These are phyloP conservation scores for Rhynchopsitta pachyrhyncha DNA, from an alignment of 2,113 vertebrate species.

Conservation along the genomic window DNA sequence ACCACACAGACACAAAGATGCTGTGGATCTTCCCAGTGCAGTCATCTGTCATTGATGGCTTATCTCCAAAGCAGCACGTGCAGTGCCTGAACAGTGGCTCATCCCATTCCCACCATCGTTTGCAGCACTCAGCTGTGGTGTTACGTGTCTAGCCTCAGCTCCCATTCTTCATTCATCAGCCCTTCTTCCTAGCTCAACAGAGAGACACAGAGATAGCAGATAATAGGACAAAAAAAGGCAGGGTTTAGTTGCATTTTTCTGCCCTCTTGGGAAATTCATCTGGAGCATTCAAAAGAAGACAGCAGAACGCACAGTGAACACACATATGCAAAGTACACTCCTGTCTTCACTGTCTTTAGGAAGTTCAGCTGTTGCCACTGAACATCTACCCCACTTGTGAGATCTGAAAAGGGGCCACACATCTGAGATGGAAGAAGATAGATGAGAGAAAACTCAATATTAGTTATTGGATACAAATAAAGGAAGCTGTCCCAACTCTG, in stretches of 20 bases:
- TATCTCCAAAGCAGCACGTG: conserved; percentile 40
- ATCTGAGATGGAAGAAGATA: background rate
- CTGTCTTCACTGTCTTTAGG: background rate
- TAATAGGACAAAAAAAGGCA: background rate
- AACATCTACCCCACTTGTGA: background rate
- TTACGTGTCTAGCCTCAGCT: conserved; percentile 30
- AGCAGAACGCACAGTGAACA: background rate
- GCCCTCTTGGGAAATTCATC: background rate
- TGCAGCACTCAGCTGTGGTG: conserved; percentile 22
- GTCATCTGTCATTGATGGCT: conserved; percentile 32
- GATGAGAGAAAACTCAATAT: background rate
- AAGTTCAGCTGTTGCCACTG: background rate
- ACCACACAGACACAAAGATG: background rate
- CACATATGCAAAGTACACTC: background rate
- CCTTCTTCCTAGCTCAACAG: background rate
- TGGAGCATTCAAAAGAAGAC: background rate
- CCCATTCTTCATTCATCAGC: conserved; percentile 6
- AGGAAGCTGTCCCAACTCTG: background rate
- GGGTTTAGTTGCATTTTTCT: background rate
- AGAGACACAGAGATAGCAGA: background rate
- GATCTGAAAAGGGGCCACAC: background rate
- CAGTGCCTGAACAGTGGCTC: background rate
- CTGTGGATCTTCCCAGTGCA: background rate
- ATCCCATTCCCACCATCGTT: background rate
- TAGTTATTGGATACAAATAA: background rate